A percentile compares a stretch with the other conserved stretches of the same genome.
Conservation (phyloP, 2,888 invertebrate species). For the Drosophila anceps region DNA sequence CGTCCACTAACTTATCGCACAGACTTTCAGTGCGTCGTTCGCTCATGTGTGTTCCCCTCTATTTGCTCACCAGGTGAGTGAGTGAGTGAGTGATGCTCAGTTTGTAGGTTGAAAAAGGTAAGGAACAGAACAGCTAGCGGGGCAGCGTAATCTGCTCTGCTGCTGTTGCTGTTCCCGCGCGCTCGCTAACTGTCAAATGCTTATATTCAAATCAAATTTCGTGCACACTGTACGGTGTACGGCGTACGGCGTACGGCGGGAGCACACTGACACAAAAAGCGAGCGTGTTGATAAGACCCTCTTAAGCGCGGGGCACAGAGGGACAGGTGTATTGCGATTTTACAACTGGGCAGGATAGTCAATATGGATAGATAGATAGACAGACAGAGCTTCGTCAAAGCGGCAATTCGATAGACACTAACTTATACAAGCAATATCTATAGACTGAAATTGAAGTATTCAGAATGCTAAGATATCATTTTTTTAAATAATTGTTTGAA, state of each 20-base stretch:
- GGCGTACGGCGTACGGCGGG: constrained; percentile 61
- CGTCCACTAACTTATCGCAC: constrained; percentile 52
- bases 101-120: constrained; percentile 66
- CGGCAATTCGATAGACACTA: constrained; percentile 4
- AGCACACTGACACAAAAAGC: constrained; percentile 31
- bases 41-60: constrained; percentile 51
- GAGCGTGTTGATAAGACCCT: constrained; percentile 55
- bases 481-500: background rate
- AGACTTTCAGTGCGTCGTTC: constrained; percentile 61
- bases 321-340: constrained; percentile 57
- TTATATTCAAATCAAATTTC: constrained; percentile 74
- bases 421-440: constrained; percentile 9
- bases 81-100: constrained; percentile 69
- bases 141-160: constrained; percentile 61
- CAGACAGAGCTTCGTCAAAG: constrained; percentile 11
- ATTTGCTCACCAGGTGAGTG: constrained; percentile 76
- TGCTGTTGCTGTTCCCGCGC: constrained; percentile 44
- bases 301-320: constrained; percentile 10
- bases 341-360: constrained; percentile 28
- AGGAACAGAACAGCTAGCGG: constrained; percentile 51
- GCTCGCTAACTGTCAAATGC: constrained; percentile 64
- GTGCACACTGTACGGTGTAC: constrained; percentile 54
- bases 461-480: background rate
- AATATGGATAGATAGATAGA: constrained; percentile 18
- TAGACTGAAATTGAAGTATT: constrained; percentile 4